Evolutionary conservation across 2,797 vertebrate species (phyloP), one percentile per base, ranked within the genome.

Genomic region (Pitangus sulphuratus): DNA sequence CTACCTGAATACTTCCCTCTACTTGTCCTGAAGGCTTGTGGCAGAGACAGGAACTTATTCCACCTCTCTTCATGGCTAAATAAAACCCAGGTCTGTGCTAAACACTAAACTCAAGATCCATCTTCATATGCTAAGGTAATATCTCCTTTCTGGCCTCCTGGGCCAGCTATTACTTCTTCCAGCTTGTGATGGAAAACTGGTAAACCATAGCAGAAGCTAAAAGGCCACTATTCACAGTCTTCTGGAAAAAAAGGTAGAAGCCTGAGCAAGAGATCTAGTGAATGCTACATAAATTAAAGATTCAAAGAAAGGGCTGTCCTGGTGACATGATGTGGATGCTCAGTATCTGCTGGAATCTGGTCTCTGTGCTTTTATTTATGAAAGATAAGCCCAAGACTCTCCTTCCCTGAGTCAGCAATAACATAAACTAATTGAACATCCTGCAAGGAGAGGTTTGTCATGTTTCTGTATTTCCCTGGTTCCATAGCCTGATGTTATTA

Each of bases 401-500:
- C 8, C 31, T 45, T 33, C 60, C 37, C 31, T 77, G 68, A 70
- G 26, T 91, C 70, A 90, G 80, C 47, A 58, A 62, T 82, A 95
- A 84, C 3, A 6, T 54, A 75, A 84, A 58, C 31, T 88, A 95
- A 93, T 62, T 89, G 48, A 90, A 93, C 45, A 60, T 44, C 58
- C 40, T 72, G 51, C 84, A 80, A 88, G 45, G 37, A 93, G 45
- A 93, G 12, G 14, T 77, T n/a, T 91, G 76, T 71, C 72, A 20
- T 84, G 42, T 79, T 87, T 45, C 24, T 69, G 24, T 81, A 84
- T 89, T 93, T 94, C 90, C 74, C 60, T 78, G 62, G 40, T 83
- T 93, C 81, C 83, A 77, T 82, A 91, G 86, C 22, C 75, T 31
- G 9, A 70, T 47, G 22, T 80, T 92, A 95, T 93, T 95, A 95